Percentiles rank a stretch among this genome's conserved stretches.
Evolutionary conservation across 2,797 vertebrate species (phyloP).

Genomic region (Clamator glandarius): DNA sequence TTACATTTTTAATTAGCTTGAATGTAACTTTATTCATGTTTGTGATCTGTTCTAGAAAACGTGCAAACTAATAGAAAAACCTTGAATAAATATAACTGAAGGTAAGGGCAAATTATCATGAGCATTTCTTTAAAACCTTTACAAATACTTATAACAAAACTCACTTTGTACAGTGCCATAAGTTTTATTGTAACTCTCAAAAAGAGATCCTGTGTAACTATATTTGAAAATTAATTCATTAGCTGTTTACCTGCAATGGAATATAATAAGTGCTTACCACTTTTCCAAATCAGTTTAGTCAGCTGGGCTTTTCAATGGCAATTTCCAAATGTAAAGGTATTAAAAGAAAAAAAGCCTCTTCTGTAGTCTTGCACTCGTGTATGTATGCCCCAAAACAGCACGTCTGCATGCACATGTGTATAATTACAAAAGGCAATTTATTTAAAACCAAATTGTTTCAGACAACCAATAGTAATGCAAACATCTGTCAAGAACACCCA

Average conservation of each 20-base stretch:
- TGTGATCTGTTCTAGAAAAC: background rate
- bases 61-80: background rate
- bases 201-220: background rate
- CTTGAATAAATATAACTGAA: background rate
- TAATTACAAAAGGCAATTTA: background rate
- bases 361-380: background rate
- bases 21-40: background rate
- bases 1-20: background rate
- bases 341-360: background rate
- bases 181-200: background rate
- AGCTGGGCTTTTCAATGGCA: background rate
- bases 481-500: background rate
- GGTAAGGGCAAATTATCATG: background rate
- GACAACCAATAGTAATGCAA: background rate
- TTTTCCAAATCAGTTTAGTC: background rate
- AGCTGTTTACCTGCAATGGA: background rate
- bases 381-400: background rate
- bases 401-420: background rate
- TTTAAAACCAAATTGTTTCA: background rate
- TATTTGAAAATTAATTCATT: background rate
- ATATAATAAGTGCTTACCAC: background rate
- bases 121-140: background rate
- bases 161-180: background rate
- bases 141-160: background rate
- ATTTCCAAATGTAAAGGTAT: background rate